Evolutionary conservation across 2,113 vertebrate genomes (phyloP).

Genomic region (Dryoscopus gambensis): DNA sequence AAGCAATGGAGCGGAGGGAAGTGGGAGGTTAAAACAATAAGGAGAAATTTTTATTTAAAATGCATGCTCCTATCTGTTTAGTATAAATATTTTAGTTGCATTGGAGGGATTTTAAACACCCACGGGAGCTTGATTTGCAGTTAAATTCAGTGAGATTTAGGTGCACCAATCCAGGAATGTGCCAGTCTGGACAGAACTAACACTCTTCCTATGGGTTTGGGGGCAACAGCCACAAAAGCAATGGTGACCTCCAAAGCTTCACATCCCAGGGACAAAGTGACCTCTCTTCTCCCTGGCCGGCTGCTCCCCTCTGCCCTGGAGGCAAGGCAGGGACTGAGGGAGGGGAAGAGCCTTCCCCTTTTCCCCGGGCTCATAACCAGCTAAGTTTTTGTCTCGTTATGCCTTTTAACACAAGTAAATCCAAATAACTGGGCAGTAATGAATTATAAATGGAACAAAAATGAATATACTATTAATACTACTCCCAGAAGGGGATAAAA

Average conservation of each 20-base stretch:
- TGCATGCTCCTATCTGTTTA: background rate
- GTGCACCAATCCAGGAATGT: background rate
- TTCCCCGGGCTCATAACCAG: background rate
- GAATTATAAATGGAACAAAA: constrained; percentile 68
- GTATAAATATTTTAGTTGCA: background rate
- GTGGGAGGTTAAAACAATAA: background rate
- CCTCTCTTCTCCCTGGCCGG: background rate
- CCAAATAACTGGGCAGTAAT: constrained; percentile 65
- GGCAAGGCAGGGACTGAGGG: background rate
- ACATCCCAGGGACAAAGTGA: background rate
- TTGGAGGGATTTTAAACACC: background rate
- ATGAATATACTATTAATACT: constrained; percentile 65
- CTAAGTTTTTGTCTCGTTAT: constrained; percentile 57
- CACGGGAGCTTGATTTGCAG: background rate
- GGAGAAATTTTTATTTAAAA: background rate
- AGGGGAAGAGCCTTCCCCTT: background rate
- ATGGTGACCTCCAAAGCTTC: background rate
- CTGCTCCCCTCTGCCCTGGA: background rate
- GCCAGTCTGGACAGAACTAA: background rate
- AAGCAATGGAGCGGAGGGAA: background rate
- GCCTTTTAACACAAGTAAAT: constrained; percentile 57
- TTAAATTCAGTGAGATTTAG: background rate
- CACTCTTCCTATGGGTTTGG: background rate
- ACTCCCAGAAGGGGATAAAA: constrained; percentile 65
- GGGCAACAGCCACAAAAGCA: background rate